Base-by-base conservation (phyloP, 2,113 vertebrate species). In the Pteruthius melanotis region DNA sequence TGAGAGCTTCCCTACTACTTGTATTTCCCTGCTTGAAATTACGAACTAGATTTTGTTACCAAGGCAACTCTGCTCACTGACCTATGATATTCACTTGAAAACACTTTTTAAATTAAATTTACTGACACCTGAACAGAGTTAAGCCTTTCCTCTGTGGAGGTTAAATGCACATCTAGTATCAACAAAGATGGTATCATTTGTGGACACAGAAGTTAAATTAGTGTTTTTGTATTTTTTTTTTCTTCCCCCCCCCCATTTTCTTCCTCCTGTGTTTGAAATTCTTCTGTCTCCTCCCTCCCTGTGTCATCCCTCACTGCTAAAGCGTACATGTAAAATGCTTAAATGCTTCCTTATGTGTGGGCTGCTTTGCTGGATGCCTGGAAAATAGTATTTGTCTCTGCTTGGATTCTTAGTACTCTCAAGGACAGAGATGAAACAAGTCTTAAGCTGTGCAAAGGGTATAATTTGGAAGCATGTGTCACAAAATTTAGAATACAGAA, bases 51-150 rank as follows among this genome's bases (percentile, higher is more conserved):
- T 86, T 66, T 90, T 54, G 97, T 98, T 97, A 78, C 98, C 98
- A 98, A 98, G 97, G 97, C 94, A 98, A 98, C 98, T 97, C 94
- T 96, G 97, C 96, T 80, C 80, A 53, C 81, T 95, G 86, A 93
- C 90, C 91, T 89, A 33, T 79, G 69, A 35, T 91, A 63, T 19
- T 89, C 82, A 72, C 75, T 92, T 84, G 85, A 88, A 94, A 93
- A 88, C 50, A 70, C 49, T 80, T 87, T 86, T 89, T 5, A 94
- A 94, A 89, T 96, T 89, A 89, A 74, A 83, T 95, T 90, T 92
- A 66, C 78, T 95, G 75, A 65, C 76, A 80, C 74, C 75, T 88
- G 88, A 82, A 65, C 57, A 74, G 70, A 66, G 70, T 70, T 92
- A 83, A 94, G 14, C 64, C 65, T 88, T 94, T 87, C n/a, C 9